Evolutionary conservation across 1,140 invertebrate species (phyloP), one percentile per base, ranked within the genome.

Genomic region (Ceratina australensis): DNA sequence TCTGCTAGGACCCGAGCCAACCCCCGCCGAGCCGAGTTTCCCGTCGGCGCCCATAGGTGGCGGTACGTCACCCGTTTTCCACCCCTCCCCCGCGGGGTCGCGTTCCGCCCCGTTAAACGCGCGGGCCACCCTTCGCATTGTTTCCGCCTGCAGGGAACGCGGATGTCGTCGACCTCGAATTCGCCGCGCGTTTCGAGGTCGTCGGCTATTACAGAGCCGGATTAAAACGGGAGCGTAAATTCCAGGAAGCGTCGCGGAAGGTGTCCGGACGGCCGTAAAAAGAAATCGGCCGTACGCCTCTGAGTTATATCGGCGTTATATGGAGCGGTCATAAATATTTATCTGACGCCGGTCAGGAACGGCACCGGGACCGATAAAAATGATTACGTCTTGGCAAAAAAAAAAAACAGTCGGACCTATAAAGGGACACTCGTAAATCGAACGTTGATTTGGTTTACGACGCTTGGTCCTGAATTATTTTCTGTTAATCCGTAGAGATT

Each of bases 281-380:
- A 72, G 72, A 80, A 75, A 79, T 80, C 54, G 76, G 50, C 49
- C 65, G 57, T 72, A 54, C 73, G 54, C 20, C 60, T 3, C 15
- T 79, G 80, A 83, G 52, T 83, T 83, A 79, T 60, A 68, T 50
- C 71, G 67, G 57, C 74, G 60, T 50, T 67, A 75, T 68, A 66
- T 18, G 54, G 57, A 52, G 16, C 63, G 47, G 47, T 64, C 73
- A 80, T 84, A 83, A 84, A 84, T 84, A 85, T 81, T 81, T 85
- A 84, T 79, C 64, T 59, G 64, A 60, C 24, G 67, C 72, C 68
- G n/a, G 78, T 68, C 78, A 76, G 68, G 72, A 59, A 74, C 78
- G 75, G 65, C 68, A 33, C 20, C 20, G 26, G 54, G 33, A 16
- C 71, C 69, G 73, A 85, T 81, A 80, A 84, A 81, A 85, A 74